Evolutionary conservation across 2,888 invertebrate species (phyloP).

Genomic region (Ferrisia virgata): DNA sequence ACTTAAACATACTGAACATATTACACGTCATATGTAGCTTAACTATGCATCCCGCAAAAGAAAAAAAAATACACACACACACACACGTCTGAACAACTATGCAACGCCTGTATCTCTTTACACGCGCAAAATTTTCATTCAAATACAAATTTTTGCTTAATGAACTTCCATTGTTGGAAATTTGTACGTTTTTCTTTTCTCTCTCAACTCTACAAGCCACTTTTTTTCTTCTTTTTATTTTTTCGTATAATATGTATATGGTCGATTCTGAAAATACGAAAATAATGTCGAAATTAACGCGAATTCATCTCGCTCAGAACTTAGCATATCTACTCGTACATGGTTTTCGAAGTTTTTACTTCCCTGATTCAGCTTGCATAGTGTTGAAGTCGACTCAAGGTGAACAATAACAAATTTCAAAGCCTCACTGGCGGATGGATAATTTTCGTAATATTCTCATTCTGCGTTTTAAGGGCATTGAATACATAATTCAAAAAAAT

Average conservation of each 20-base stretch:
- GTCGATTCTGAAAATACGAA: neutral
- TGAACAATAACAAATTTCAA: too few relatives aligned
- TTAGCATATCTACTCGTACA: neutral
- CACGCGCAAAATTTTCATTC: neutral
- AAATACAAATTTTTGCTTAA: slow-evolving; percentile 9
- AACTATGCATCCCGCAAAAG: neutral
- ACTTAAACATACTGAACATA: too few relatives aligned
- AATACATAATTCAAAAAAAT: too few relatives aligned
- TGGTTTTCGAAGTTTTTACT: neutral
- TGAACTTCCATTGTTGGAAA: slow-evolving; percentile 16
- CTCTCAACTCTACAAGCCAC: neutral
- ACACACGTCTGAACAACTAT: neutral
- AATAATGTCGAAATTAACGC: slow-evolving; percentile 4
- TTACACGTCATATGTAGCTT: too few relatives aligned
- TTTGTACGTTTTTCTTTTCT: neutral
- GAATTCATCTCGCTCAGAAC: neutral
- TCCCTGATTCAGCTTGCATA: neutral
- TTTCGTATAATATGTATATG: neutral
- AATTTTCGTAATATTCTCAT: too few relatives aligned
- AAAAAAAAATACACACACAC: neutral
- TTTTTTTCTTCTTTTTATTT: neutral
- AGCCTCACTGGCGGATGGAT: too few relatives aligned
- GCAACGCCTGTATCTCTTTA: too few relatives aligned
- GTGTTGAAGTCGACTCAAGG: neutral
- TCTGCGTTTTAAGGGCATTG: too few relatives aligned